Evolutionary conservation across 2,797 vertebrate species (phyloP), one percentile per base, ranked within the genome.

Genomic region (Phyllotis vaccarum): DNA sequence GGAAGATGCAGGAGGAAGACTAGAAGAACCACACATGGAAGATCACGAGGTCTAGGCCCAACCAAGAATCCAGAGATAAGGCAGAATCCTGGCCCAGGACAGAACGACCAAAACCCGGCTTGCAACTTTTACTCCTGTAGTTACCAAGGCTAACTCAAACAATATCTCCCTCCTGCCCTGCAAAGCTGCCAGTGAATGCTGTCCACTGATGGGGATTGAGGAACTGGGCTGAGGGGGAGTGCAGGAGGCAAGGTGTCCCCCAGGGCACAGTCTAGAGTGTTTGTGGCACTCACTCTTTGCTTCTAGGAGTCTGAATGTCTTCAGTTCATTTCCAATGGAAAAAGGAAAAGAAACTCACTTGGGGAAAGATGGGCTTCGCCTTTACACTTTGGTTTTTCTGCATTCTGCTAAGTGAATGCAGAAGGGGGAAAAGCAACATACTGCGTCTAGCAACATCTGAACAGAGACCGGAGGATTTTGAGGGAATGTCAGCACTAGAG

Each of bases 321-420:
- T 82, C 74, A 74, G 92, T 60, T 96, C 60, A 94, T 95, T 97
- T 98, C 95, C 91, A 96, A 95, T 95, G 97, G 96, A 96, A 62
- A 92, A 94, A 81, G 46, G 89, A 97, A 90, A 96, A 90, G 52
- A 91, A 96, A 93, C 90, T 96, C 93, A 56, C 68, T 74, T 56
- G 90, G 79, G 31, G 60, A 78, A 76, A 76, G 96, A 97, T 64
- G 91, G 97, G 96, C 40, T 90, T 40, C 10, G 97, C 91, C 97
- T 96, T 86, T 93, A 90, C 96, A 83, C 90, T 96, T 75, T 94
- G 95, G 74, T 95, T 97, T 95, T n/a, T 95, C 93, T 27, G 72
- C 52, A 96, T 81, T 76, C 90, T 86, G 62, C 43, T 92, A 83
- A 86, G 96, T 19, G n/a, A 60, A 95, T 24, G 11, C n/a, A 37